Percentiles rank a stretch among this genome's conserved stretches.
phyloP scores from a whole-genome alignment of 2,113 vertebrate species.

The Chloebia gouldiae region DNA sequence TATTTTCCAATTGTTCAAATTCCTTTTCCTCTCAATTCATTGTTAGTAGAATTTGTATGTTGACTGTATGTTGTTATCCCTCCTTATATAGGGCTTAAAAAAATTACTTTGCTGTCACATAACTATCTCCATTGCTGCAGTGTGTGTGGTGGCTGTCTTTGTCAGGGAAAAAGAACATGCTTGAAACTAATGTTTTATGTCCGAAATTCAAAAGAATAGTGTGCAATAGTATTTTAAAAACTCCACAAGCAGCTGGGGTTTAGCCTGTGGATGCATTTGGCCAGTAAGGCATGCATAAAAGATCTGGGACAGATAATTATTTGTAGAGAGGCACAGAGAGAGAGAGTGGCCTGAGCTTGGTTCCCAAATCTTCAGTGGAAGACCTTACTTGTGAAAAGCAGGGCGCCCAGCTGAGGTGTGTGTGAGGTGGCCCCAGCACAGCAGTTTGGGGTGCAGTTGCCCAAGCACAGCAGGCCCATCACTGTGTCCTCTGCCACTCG shows the following conservation, averaged over 20 bases:
- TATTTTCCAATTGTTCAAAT: background rate
- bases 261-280: background rate
- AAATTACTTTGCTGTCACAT: background rate
- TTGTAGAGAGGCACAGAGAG: background rate
- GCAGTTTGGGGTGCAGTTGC: background rate
- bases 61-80: background rate
- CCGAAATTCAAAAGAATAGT: background rate
- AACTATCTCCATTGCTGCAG: background rate
- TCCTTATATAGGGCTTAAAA: background rate
- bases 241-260: background rate
- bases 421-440: background rate
- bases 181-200: background rate
- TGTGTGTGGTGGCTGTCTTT: background rate
- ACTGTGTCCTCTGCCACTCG: accelerated
- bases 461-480: background rate
- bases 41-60: background rate
- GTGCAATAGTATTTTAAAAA: background rate
- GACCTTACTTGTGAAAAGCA: background rate
- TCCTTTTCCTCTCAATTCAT: background rate
- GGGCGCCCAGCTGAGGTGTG: background rate
- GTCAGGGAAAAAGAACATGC: background rate
- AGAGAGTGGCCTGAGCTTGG: background rate
- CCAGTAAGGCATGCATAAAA: background rate
- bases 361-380: background rate
- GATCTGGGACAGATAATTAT: background rate